Evolutionary conservation across 2,888 invertebrate genomes (phyloP).

Genomic region (Drosophila quinaria): DNA sequence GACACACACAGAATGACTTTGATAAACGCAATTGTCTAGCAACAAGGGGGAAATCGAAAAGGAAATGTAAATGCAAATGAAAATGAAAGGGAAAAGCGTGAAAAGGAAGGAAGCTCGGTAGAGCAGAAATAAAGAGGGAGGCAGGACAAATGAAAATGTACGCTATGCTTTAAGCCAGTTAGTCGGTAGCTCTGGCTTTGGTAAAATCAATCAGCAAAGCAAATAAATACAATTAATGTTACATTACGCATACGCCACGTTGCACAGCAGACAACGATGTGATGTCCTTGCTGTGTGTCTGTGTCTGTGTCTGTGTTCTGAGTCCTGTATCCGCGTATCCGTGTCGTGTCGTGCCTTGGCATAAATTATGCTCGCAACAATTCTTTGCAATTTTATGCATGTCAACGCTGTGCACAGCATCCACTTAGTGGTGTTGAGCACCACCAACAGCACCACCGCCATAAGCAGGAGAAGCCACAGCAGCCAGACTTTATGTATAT

Average conservation of each 20-base stretch:
- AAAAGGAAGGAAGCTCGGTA: neutral
- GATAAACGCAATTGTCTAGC: slow-evolving; percentile 72
- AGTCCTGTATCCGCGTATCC: too few relatives aligned
- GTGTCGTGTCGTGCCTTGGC: slow-evolving; percentile 23
- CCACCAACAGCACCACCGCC: neutral
- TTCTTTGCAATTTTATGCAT: slow-evolving; percentile 71
- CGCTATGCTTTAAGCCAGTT: slow-evolving; percentile 13
- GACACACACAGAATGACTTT: slow-evolving; percentile 69
- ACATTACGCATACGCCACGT: slow-evolving; percentile 71
- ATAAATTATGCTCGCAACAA: slow-evolving; percentile 67
- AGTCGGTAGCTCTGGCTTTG: slow-evolving; percentile 5
- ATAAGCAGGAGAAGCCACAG: slow-evolving; percentile 6
- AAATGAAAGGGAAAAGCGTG: neutral
- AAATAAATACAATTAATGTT: slow-evolving; percentile 77
- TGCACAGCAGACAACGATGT: slow-evolving; percentile 31
- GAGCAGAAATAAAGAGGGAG: neutral
- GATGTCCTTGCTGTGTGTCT: neutral
- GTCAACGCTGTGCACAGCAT: slow-evolving; percentile 54
- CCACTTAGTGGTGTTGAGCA: neutral
- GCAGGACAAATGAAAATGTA: slow-evolving; percentile 15
- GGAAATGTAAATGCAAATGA: slow-evolving; percentile 14
- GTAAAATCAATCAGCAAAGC: slow-evolving; percentile 74
- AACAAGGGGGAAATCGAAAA: slow-evolving; percentile 20
- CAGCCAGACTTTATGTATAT: slow-evolving; percentile 48
- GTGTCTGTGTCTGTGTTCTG: too few relatives aligned